Percentiles rank a stretch among this genome's conserved stretches.
Evolutionary conservation across 2,888 invertebrate genomes (phyloP).

Genomic region (Heliconius charithonia): DNA sequence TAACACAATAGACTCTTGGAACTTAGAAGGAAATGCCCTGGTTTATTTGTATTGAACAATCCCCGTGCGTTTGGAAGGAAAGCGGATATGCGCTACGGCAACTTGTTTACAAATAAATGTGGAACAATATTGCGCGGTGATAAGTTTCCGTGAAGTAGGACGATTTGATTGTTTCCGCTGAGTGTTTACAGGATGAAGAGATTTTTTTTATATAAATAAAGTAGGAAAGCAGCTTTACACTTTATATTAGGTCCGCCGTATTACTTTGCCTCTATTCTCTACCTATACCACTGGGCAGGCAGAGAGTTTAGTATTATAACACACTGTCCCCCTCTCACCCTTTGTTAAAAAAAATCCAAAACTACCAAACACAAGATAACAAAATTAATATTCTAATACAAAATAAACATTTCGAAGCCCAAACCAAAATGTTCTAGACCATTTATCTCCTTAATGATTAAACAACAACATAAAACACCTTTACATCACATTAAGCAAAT

Average conservation of each 20-base stretch:
- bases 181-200: too few species aligned
- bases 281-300: too few species aligned
- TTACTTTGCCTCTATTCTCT: too few species aligned
- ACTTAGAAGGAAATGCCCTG: slow-evolving; percentile 28
- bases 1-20: slow-evolving; percentile 16
- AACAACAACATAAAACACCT: slow-evolving; percentile 20
- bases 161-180: too few species aligned
- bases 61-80: slow-evolving; percentile 22
- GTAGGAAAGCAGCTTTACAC: too few species aligned
- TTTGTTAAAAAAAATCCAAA: too few species aligned
- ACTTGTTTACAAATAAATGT: slow-evolving; percentile 27
- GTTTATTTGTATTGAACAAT: slow-evolving; percentile 30
- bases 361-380: not conserved
- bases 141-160: slow-evolving; percentile 8
- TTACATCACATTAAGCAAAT: slow-evolving; percentile 33
- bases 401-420: not conserved
- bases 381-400: not conserved
- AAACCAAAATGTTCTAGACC: slow-evolving; percentile 12
- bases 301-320: too few species aligned
- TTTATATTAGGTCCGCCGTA: too few species aligned
- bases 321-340: too few species aligned
- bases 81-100: slow-evolving; percentile 23
- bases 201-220: not conserved
- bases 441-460: slow-evolving; percentile 23
- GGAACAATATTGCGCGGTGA: slow-evolving; percentile 10